These are phyloP conservation scores for Xyliphius kryptos DNA, from an alignment of 2,113 vertebrate species.

Conservation along the genomic window DNA sequence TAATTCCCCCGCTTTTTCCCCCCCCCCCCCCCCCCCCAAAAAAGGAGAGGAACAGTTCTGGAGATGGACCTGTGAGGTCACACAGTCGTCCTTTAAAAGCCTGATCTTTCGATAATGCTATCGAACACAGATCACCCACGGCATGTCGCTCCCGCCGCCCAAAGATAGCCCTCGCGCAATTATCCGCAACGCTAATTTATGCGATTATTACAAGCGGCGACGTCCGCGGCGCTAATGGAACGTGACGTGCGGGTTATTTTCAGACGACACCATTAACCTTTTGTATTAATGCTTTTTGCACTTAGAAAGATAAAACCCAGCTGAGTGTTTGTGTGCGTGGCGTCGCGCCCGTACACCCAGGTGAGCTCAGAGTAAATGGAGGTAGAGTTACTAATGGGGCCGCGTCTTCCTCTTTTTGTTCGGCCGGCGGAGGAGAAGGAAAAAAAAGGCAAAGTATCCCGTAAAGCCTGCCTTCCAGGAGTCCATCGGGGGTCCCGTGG, in stretches of 20 bases:
- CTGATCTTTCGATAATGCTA: no score
- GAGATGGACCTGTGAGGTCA: no score
- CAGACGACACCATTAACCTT: conserved; percentile 43
- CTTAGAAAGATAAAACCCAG: conserved; percentile 43
- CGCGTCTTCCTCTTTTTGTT: conserved; percentile 41
- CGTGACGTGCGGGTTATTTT: conserved; percentile 36
- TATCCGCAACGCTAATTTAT: conserved; percentile 13
- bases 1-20: no score
- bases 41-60: no score
- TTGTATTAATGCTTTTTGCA: conserved; percentile 44
- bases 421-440: no score
- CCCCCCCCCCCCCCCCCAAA: no score
- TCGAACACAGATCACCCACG: no score
- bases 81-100: no score
- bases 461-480: conserved; percentile 44
- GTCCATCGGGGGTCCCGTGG: conserved; percentile 41
- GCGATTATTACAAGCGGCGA: conserved; percentile 11
- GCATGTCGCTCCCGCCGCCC: no score
- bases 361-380: conserved; percentile 38
- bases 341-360: conserved; percentile 25
- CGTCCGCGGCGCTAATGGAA: conserved; percentile 27
- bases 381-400: conserved; percentile 47
- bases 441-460: conserved; percentile 34
- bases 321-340: conserved; percentile 30
- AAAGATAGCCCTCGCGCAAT: no score